Evolutionary conservation across 1,140 invertebrate species (phyloP).

Genomic region (Bombus consobrinus): DNA sequence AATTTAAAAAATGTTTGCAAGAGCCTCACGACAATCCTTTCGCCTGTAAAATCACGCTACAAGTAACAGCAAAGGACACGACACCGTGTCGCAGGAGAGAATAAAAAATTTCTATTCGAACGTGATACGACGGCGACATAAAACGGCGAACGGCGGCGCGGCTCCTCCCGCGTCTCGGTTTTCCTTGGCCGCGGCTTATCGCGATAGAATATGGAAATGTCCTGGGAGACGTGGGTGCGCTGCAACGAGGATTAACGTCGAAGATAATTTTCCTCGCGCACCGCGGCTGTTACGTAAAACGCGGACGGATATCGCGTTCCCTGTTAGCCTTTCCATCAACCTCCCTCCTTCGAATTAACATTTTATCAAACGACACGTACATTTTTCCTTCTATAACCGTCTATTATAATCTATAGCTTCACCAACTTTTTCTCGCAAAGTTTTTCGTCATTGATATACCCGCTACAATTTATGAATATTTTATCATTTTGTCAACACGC

Average conservation of each 20-base stretch:
- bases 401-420: neutral
- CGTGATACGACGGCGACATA: neutral
- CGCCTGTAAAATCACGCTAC: neutral
- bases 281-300: slow-evolving; percentile 31
- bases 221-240: slow-evolving; percentile 72
- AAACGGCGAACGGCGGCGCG: neutral
- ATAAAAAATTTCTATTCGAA: neutral
- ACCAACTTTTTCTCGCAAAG: neutral
- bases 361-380: neutral
- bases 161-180: slow-evolving; percentile 44
- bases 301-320: slow-evolving; percentile 38
- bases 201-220: slow-evolving; percentile 69
- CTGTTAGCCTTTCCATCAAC: slow-evolving; percentile 33
- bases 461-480: neutral
- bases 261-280: slow-evolving; percentile 60
- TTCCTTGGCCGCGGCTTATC: slow-evolving; percentile 55
- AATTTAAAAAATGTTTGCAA: neutral
- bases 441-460: neutral
- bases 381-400: neutral
- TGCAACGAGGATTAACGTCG: slow-evolving; percentile 65
- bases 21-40: neutral
- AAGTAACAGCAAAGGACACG: neutral
- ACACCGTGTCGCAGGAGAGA: neutral
- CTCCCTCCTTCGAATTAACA: neutral
- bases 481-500: neutral